Base-by-base conservation (phyloP, 1,140 invertebrate species). In the Cyclargus thomasi region DNA sequence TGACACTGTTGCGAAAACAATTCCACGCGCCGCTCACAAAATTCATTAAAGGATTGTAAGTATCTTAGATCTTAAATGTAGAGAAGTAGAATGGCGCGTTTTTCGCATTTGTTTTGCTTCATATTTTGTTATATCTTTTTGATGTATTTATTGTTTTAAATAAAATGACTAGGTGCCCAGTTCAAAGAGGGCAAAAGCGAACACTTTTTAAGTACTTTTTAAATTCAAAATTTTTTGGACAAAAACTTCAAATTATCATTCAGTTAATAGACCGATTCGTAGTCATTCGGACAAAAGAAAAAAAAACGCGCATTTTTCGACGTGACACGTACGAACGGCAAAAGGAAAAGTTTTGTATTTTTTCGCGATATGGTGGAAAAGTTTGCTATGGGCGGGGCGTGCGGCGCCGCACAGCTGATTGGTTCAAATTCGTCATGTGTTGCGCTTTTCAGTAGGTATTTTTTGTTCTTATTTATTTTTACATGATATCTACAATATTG, bases 401-500 rank as follows among this genome's bases (percentile, higher is more conserved):
- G 64, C 74, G 75, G 68, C 67, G 75, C 76, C 81, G 74, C 87
- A 82, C 85, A 85, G 81, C 85, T 86, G 85, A 88, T 90, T 90
- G 87, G 87, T 81, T 80, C 79, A 68, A 68, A 77, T 82, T 79
- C 73, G 74, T 75, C 81, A 83, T 85, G 86, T 87, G 82, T 86
- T 80, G 77, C 77, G 78, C 83, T 88, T 86, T 86, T 85, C 84
- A 77, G 85, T 90, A 88, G 85, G 83, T 90, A 88, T 86, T 85
- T 85, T 88, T 87, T 84, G 74, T 75, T 74, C 74, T 74, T 74
- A 75, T 75, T 73, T 76, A 73, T 74, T 68, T 73, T 73, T 68
- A 74, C 70, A 67, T 70, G 68, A 72, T 72, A 72, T 69, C 59
- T 69, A 65, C 62, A 67, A 59, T 67, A 62, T 67, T 59, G 55